These are phyloP conservation scores for Rattus rattus DNA, from an alignment of 2,113 vertebrate genomes.

Conservation along the genomic window DNA sequence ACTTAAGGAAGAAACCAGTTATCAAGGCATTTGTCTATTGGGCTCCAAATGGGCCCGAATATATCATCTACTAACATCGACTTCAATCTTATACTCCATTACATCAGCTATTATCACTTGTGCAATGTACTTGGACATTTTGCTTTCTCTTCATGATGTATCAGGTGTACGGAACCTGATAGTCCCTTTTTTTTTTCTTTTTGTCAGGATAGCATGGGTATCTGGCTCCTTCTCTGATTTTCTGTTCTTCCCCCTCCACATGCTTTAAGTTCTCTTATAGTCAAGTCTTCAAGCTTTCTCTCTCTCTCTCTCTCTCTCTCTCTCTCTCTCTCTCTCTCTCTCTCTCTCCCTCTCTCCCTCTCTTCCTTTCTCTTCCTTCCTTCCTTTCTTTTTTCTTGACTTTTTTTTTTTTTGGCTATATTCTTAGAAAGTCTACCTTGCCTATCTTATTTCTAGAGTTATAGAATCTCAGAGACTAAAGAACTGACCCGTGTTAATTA, in stretches of 20 bases:
- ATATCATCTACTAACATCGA: background rate
- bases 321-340: no score
- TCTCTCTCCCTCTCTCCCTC: background rate
- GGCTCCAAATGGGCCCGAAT: no score
- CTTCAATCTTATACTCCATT: background rate
- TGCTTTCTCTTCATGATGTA: background rate
- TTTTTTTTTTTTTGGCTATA: background rate
- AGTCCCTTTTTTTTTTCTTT: background rate
- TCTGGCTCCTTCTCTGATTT: background rate
- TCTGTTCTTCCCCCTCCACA: background rate
- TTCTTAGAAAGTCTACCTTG: constrained; percentile 1
- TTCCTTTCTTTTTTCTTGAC: background rate
- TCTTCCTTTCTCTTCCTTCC: background rate
- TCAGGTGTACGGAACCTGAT: background rate
- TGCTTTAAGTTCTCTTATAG: background rate
- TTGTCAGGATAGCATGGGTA: accelerated
- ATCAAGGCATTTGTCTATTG: background rate
- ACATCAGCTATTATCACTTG: background rate
- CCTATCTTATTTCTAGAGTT: constrained; percentile 18
- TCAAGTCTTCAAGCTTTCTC: background rate
- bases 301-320: background rate
- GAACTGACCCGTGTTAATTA: background rate
- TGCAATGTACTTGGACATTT: background rate
- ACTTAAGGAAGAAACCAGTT: background rate
- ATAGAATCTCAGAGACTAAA: background rate